A percentile compares a stretch with the other conserved stretches of the same genome.
phyloP scores from a whole-genome alignment of 2,888 invertebrate species.

The Stenotaenia linearis region DNA sequence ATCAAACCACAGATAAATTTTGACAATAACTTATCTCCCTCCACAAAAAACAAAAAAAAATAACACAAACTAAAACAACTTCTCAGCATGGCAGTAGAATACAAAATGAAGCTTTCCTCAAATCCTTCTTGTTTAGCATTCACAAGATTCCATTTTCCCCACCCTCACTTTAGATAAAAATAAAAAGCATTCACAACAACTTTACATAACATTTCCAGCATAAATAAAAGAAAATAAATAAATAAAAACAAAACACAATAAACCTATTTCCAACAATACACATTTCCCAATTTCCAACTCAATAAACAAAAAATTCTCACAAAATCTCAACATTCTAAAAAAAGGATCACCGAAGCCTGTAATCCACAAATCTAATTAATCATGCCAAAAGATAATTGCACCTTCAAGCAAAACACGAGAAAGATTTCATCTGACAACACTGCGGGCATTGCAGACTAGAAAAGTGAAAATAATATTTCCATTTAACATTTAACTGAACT shows the following conservation, averaged over 20 bases:
- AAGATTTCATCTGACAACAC: neutral
- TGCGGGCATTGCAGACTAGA: neutral
- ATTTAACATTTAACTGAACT: neutral
- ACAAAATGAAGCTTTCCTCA: neutral
- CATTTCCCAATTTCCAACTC: too few species aligned
- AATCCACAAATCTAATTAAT: neutral
- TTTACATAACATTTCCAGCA: neutral
- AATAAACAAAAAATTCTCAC: too few species aligned
- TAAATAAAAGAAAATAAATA: neutral
- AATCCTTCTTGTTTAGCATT: slow-evolving; percentile 9
- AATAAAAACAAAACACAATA: neutral
- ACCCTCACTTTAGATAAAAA: neutral
- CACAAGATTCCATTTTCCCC: neutral
- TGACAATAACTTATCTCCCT: too few species aligned
- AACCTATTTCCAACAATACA: neutral
- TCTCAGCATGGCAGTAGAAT: neutral
- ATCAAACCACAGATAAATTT: too few species aligned
- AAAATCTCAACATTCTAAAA: too few species aligned
- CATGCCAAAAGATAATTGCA: neutral
- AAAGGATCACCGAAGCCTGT: too few species aligned
- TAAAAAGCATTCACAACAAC: neutral
- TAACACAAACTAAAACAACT: neutral
- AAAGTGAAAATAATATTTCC: neutral
- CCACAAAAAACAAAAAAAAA: neutral
- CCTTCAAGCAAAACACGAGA: neutral